Base-by-base conservation (phyloP, 2,888 invertebrate genomes). In the Mallateleia sp. region DNA sequence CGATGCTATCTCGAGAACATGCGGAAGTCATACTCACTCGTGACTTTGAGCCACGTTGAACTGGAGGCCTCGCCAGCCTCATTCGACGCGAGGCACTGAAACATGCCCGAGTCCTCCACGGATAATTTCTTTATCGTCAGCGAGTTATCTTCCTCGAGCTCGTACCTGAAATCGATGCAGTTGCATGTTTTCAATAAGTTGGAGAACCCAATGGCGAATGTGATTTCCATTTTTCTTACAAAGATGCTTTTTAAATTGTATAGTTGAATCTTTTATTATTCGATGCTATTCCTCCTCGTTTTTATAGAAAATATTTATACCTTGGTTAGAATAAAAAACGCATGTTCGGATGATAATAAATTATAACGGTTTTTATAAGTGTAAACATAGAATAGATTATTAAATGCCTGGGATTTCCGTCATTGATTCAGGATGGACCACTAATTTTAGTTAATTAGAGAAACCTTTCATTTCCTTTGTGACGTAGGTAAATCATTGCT, bases 51-150 rank as follows among this genome's bases (percentile, higher is more conserved):
- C 99, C 99, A 99, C 1, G 99, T 98, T 90, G 97, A 97, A 87
- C 97, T 97, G 5, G 98, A 98, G 72, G 97, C 97, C 95, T 98
- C 98, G 14, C 99, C 99, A 1, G 98, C 99, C 91, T 97, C 97
- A 94, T 99, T 99, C 74, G 96, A 96, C 0, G 98, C 98, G 92
- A 99, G 97, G 94, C 99, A 99, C 95, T 99, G 99, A 94, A 98
- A 99, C 96, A 99, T 98, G 62, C 99, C 99, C 88, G 98, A 97
- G 95, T 99, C 99, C 88, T 97, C 97, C 95, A 98, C 97, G 90
- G 97, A 96, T 54, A 99, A 96, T 92, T 97, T 97, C 92, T 97
- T 97, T 84, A 99, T 98, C 22, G 97, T 96, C 89, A 99, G 95
- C 0, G 98, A 97, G 84, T 98, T 98, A 94, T 98, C 98, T 88